A percentile compares a stretch with the other conserved stretches of the same genome.
Evolutionary conservation across 2,888 invertebrate genomes (phyloP).

Genomic region (Osedax frankpressi): DNA sequence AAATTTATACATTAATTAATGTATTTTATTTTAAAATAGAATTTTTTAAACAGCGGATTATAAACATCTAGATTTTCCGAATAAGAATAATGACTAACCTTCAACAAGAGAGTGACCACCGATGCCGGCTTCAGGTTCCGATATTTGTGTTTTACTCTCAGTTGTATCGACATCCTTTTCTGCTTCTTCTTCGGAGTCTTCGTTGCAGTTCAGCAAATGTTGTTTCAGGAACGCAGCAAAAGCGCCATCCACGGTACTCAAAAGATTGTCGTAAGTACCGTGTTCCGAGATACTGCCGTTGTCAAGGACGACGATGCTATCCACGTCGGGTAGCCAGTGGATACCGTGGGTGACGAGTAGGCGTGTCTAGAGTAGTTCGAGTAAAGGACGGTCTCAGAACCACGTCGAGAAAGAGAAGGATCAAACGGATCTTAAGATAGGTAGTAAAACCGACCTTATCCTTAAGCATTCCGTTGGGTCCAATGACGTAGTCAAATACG

Average conservation of each 20-base stretch:
- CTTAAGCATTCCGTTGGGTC: slow-evolving; percentile 18
- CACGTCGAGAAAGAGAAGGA: background rate
- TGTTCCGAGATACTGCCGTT: slow-evolving; percentile 17
- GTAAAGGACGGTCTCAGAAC: too few species aligned
- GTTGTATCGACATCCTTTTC: background rate
- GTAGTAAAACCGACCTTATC: slow-evolving; percentile 14
- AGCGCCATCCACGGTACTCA: slow-evolving; percentile 16
- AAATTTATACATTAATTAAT: too few species aligned
- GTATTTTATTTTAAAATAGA: too few species aligned
- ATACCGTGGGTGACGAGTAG: slow-evolving; percentile 22
- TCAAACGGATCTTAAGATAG: background rate
- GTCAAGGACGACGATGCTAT: slow-evolving; percentile 19
- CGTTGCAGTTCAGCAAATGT: slow-evolving; percentile 4
- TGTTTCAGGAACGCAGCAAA: slow-evolving; percentile 40
- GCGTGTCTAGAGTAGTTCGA: slow-evolving; percentile 23
- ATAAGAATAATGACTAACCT: too few species aligned
- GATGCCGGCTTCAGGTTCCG: too few species aligned
- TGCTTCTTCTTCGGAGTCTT: slow-evolving; percentile 10
- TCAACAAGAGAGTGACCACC: too few species aligned
- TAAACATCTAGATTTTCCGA: too few species aligned
- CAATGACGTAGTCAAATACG: slow-evolving; percentile 21
- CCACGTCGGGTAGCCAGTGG: slow-evolving; percentile 18
- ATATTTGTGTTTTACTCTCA: too few species aligned
- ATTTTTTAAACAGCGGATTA: too few species aligned
- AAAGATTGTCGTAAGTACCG: slow-evolving; percentile 20